A percentile compares a stretch with the other conserved stretches of the same genome.
Conservation (phyloP, 2,797 vertebrate species). For the Threskiornis aethiopicus region DNA sequence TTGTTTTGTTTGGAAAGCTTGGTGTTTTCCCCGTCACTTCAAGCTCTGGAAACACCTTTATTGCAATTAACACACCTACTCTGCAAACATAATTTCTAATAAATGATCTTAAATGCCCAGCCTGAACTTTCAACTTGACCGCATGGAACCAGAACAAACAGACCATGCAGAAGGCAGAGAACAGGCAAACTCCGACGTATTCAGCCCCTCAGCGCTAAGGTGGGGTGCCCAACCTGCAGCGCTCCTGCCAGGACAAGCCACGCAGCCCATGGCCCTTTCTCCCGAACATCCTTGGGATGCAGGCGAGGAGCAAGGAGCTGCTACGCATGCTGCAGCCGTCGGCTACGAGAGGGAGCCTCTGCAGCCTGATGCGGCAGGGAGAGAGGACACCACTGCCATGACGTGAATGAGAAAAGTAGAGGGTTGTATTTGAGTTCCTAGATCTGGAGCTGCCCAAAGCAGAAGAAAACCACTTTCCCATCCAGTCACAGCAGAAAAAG, state of each 20-base stretch:
- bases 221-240: neutral
- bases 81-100: neutral
- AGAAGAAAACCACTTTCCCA: neutral
- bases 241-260: neutral
- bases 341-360: neutral
- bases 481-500: neutral
- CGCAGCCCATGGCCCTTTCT: neutral
- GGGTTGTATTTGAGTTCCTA: neutral
- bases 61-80: neutral
- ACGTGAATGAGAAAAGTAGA: accelerated
- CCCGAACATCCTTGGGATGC: neutral
- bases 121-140: neutral
- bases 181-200: neutral
- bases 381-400: neutral
- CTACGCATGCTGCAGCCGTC: neutral
- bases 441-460: neutral
- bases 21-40: neutral
- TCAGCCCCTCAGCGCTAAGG: neutral
- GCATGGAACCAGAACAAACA: neutral
- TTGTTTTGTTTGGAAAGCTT: neutral
- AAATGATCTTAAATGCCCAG: neutral
- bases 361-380: accelerated
- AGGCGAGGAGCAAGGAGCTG: neutral
- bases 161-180: neutral
- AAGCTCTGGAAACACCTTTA: neutral